A percentile compares a stretch with the other conserved stretches of the same genome.
These are phyloP conservation scores for Eclectus roratus DNA, from an alignment of 2,113 vertebrate genomes.

Conservation along the genomic window DNA sequence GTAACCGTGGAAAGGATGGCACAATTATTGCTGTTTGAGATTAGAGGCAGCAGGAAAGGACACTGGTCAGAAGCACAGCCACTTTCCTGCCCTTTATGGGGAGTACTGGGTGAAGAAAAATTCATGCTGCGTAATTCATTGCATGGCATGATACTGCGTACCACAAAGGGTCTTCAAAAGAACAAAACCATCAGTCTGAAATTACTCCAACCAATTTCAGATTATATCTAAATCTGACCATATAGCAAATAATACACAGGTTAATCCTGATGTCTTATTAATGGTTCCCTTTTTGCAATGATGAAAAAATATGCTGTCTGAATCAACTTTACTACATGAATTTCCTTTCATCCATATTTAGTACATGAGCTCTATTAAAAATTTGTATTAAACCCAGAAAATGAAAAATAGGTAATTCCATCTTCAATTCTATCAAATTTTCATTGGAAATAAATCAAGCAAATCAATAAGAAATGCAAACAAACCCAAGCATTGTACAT, in stretches of 20 bases:
- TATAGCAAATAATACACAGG: slow-evolving; percentile 14
- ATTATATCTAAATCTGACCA: slow-evolving; percentile 4
- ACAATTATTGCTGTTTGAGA: not conserved
- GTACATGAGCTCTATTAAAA: slow-evolving; percentile 19
- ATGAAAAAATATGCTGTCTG: not conserved
- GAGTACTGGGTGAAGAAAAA: not conserved
- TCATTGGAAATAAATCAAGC: not conserved
- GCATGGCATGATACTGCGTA: not conserved
- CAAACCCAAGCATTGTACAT: not conserved
- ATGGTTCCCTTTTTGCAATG: not conserved
- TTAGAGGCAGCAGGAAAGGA: not conserved
- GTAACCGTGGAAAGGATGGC: not conserved
- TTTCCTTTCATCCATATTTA: slow-evolving; percentile 48
- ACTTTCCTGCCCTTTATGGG: not conserved
- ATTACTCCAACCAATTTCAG: slow-evolving; percentile 31
- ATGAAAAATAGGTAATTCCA: slow-evolving; percentile 18
- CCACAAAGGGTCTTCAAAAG: slow-evolving; percentile 25
- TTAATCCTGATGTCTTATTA: slow-evolving; percentile 35
- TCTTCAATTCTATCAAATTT: slow-evolving; percentile 7
- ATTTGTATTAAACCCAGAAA: not conserved
- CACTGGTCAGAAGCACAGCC: not conserved
- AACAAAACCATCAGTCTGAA: slow-evolving; percentile 38
- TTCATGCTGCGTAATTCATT: slow-evolving; percentile 37
- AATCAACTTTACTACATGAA: slow-evolving; percentile 30
- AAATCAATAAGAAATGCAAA: slow-evolving; percentile 21